phyloP scores from a whole-genome alignment of 2,797 vertebrate species.

The Heterohyrax brucei region DNA sequence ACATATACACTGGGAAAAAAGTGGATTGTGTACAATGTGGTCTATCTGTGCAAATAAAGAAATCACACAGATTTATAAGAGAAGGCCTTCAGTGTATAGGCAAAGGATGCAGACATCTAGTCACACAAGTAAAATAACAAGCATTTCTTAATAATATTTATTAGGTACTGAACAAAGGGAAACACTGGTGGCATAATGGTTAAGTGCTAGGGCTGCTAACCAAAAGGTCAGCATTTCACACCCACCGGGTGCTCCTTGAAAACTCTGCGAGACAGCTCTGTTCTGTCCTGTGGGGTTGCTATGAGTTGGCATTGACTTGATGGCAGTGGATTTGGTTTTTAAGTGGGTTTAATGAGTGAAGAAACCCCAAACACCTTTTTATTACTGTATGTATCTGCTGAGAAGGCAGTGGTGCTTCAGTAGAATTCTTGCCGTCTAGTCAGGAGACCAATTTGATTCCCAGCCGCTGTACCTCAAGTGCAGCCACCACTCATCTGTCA shows the following conservation, averaged over 20 bases:
- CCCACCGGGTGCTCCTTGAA: too few species aligned
- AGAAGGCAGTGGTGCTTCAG: too few species aligned
- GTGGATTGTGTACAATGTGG: background rate
- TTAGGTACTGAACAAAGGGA: background rate
- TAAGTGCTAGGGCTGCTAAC: too few species aligned
- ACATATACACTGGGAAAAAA: slow-evolving; percentile 20
- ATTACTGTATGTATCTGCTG: background rate
- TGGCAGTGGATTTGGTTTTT: too few species aligned
- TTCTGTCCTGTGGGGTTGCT: too few species aligned
- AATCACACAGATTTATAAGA: slow-evolving; percentile 20
- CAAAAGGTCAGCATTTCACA: too few species aligned
- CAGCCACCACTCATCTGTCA: background rate
- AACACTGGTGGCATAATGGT: too few species aligned
- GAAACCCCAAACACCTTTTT: slow-evolving; percentile 34
- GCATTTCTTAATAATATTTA: background rate
- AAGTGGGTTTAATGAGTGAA: background rate
- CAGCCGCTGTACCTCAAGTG: background rate
- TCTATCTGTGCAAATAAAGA: background rate
- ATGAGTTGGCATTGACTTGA: too few species aligned
- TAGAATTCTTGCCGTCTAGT: too few species aligned
- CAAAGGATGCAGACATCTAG: slow-evolving; percentile 45
- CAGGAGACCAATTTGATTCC: background rate
- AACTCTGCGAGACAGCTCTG: too few species aligned
- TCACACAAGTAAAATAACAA: slow-evolving; percentile 51
- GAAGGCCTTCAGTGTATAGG: background rate